These are phyloP conservation scores for Papilio polytes DNA, from an alignment of 1,140 invertebrate genomes.

Conservation along the genomic window DNA sequence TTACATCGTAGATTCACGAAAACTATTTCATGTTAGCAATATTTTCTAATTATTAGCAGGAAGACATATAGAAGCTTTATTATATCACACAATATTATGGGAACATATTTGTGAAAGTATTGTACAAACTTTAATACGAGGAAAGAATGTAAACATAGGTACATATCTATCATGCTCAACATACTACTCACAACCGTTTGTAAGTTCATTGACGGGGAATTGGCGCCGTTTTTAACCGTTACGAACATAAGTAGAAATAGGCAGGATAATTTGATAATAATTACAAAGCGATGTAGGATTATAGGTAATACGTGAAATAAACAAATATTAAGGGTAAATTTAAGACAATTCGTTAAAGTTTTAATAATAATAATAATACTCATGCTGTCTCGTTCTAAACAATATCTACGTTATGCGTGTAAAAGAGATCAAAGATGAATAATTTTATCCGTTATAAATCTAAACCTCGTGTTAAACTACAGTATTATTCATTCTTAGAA, in stretches of 20 bases:
- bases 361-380: constrained; percentile 51
- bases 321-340: background rate
- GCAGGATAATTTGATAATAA: constrained; percentile 27
- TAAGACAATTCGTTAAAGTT: constrained; percentile 30
- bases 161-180: constrained; percentile 40
- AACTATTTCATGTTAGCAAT: constrained; percentile 42
- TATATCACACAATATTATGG: background rate
- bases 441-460: constrained; percentile 68
- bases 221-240: constrained; percentile 60
- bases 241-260: constrained; percentile 37
- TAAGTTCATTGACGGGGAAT: constrained; percentile 66
- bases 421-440: constrained; percentile 63
- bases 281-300: background rate
- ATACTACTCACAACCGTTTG: constrained; percentile 48
- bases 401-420: constrained; percentile 44
- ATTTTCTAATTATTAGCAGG: background rate
- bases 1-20: constrained; percentile 49
- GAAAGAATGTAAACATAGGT: constrained; percentile 44
- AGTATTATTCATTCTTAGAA: constrained; percentile 16
- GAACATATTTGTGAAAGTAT: background rate
- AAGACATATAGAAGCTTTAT: background rate
- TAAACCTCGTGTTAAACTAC: constrained; percentile 49
- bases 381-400: constrained; percentile 56
- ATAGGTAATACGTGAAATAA: background rate
- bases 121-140: constrained; percentile 39